A percentile compares a stretch with the other conserved stretches of the same genome.
Conservation (phyloP, 2,888 invertebrate species). For the Endotricha flammealis region DNA sequence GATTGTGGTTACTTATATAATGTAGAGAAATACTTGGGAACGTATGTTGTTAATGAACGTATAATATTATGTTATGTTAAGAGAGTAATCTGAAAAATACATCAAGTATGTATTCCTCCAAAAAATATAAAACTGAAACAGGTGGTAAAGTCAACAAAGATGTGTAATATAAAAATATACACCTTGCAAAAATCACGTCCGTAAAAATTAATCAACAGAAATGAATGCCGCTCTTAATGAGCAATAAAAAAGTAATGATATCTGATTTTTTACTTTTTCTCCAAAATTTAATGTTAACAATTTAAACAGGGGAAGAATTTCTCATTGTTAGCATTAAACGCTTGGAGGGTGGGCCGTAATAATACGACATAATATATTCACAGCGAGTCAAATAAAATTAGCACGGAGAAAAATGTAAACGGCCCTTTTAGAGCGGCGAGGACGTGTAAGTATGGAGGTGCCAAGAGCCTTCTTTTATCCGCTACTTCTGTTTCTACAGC, state of each 20-base stretch:
- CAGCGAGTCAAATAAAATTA: slow-evolving; percentile 77
- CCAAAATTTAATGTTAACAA: slow-evolving; percentile 66
- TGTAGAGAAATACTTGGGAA: too few relatives aligned
- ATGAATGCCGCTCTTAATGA: slow-evolving; percentile 56
- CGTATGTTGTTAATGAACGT: too few relatives aligned
- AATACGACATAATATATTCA: slow-evolving; percentile 77
- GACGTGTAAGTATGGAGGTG: slow-evolving; percentile 65
- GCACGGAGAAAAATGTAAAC: slow-evolving; percentile 77
- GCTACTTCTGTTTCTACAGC: slow-evolving; percentile 25
- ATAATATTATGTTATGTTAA: too few relatives aligned
- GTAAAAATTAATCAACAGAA: slow-evolving; percentile 29
- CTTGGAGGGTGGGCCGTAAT: slow-evolving; percentile 57
- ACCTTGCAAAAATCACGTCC: slow-evolving; percentile 7
- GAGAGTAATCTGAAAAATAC: too few relatives aligned
- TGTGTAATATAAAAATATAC: neutral
- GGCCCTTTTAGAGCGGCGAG: slow-evolving; percentile 64
- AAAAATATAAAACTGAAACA: too few relatives aligned
- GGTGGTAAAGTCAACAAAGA: slow-evolving; percentile 1
- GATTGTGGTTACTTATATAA: too few relatives aligned
- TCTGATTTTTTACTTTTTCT: slow-evolving; percentile 60
- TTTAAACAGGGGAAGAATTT: slow-evolving; percentile 58
- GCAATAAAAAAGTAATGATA: slow-evolving; percentile 60
- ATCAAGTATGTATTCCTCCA: too few relatives aligned
- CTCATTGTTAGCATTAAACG: slow-evolving; percentile 70
- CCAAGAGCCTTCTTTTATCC: slow-evolving; percentile 38